Percentiles rank a stretch among this genome's conserved stretches.
Conservation (phyloP, 2,888 invertebrate species). For the Hypercompe scribonia region DNA sequence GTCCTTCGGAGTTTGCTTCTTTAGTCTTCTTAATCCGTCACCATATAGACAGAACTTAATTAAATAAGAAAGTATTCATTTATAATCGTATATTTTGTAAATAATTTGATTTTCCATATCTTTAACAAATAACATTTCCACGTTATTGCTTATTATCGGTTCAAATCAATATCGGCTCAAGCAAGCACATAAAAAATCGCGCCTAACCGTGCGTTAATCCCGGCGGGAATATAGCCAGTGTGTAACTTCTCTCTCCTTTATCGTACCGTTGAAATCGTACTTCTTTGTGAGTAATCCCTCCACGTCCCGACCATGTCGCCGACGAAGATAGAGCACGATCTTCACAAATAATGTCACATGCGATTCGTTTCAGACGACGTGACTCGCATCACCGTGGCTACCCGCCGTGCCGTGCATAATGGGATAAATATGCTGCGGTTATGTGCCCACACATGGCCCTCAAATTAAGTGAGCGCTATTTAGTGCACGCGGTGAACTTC, state of each 20-base stretch:
- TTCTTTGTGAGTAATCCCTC: constrained; percentile 86
- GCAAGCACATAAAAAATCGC: constrained; percentile 62
- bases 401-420: constrained; percentile 83
- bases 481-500: constrained; percentile 78
- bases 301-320: constrained; percentile 84
- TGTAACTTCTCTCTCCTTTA: constrained; percentile 84
- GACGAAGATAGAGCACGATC: constrained; percentile 87
- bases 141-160: constrained; percentile 27
- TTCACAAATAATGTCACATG: constrained; percentile 87
- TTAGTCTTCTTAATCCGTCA: background rate
- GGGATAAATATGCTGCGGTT: constrained; percentile 86
- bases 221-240: constrained; percentile 76
- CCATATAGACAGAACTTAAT: background rate
- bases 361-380: constrained; percentile 86
- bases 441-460: constrained; percentile 84
- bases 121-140: background rate
- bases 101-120: background rate
- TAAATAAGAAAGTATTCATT: background rate
- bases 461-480: constrained; percentile 84
- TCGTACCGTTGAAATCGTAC: constrained; percentile 85
- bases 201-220: constrained; percentile 80
- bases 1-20: too few species aligned
- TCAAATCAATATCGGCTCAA: constrained; percentile 41
- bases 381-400: constrained; percentile 83
- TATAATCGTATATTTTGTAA: background rate